Conservation (phyloP, 2,113 vertebrate species). For the Callorhinus ursinus region DNA sequence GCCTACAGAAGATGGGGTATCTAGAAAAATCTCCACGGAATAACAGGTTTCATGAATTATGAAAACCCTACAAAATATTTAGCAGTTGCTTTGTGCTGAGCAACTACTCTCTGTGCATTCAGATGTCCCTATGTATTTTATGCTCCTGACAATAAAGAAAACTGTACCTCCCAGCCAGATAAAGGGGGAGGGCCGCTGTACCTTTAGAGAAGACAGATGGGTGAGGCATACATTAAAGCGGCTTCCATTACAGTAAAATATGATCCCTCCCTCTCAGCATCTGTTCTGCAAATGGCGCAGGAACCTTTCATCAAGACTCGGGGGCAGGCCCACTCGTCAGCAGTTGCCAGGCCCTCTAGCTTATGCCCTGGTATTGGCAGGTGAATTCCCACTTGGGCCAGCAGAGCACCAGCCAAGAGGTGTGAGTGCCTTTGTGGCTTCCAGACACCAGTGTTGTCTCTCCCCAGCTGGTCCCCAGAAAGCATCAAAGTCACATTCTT, state of each 20-base stretch:
- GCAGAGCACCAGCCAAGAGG: not conserved
- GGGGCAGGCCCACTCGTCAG: not conserved
- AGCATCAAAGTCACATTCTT: not conserved
- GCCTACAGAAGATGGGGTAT: not conserved
- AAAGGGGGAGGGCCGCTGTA: not conserved
- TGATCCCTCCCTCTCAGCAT: not conserved
- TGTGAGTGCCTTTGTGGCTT: not conserved
- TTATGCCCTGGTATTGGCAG: not conserved
- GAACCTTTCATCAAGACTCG: not conserved
- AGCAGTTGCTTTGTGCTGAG: constrained; percentile 42
- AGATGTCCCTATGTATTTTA: not conserved
- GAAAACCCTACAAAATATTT: constrained; percentile 61
- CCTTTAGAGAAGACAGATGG: not conserved
- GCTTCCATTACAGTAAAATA: not conserved
- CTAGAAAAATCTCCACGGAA: not conserved
- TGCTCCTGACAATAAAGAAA: constrained; percentile 20
- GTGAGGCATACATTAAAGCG: not conserved
- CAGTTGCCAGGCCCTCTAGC: not conserved
- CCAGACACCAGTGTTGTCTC: not conserved
- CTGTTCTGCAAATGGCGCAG: not conserved
- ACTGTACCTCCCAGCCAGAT: constrained; percentile 1
- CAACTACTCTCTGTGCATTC: not conserved
- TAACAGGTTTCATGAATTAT: constrained; percentile 59
- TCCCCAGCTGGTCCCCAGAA: not conserved
- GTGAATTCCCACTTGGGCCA: not conserved